Conservation (phyloP, 1,140 invertebrate genomes). For the Watersipora subatra region DNA sequence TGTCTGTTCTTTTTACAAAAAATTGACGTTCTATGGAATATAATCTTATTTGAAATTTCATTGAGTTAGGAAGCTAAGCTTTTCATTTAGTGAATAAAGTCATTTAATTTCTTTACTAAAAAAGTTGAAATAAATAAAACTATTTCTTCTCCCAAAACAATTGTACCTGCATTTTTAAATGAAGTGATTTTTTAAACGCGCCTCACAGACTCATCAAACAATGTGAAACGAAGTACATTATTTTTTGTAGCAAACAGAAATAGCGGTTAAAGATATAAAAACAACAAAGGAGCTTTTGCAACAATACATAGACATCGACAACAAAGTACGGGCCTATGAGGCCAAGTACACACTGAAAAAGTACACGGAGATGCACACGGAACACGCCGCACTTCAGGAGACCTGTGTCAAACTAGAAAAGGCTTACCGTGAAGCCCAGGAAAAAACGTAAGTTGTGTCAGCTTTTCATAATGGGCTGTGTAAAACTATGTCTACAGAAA, state of each 20-base stretch:
- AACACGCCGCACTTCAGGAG: slow-evolving; percentile 18
- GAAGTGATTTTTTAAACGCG: too few relatives aligned
- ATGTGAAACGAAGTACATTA: too few relatives aligned
- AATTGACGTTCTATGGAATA: too few relatives aligned
- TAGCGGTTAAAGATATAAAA: background rate
- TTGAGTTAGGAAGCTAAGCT: too few relatives aligned
- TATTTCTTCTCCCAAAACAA: too few relatives aligned
- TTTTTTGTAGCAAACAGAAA: background rate
- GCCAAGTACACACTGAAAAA: slow-evolving; percentile 18
- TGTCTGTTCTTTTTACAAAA: too few relatives aligned
- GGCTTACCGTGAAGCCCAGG: slow-evolving; percentile 23
- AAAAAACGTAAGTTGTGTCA: slow-evolving; percentile 29
- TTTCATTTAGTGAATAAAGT: too few relatives aligned
- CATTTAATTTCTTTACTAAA: too few relatives aligned
- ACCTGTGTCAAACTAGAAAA: slow-evolving; percentile 28
- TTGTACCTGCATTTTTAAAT: too few relatives aligned
- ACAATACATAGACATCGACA: slow-evolving; percentile 21
- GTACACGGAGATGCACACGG: slow-evolving; percentile 15
- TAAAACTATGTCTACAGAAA: background rate
- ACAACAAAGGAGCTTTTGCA: slow-evolving; percentile 11
- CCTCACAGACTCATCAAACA: too few relatives aligned
- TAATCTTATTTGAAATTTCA: too few relatives aligned
- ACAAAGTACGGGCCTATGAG: slow-evolving; percentile 19
- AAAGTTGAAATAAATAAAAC: too few relatives aligned
- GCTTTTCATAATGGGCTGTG: background rate